Base-by-base conservation (phyloP, 2,888 invertebrate genomes). In the Scelioninae gen. 1 region DNA sequence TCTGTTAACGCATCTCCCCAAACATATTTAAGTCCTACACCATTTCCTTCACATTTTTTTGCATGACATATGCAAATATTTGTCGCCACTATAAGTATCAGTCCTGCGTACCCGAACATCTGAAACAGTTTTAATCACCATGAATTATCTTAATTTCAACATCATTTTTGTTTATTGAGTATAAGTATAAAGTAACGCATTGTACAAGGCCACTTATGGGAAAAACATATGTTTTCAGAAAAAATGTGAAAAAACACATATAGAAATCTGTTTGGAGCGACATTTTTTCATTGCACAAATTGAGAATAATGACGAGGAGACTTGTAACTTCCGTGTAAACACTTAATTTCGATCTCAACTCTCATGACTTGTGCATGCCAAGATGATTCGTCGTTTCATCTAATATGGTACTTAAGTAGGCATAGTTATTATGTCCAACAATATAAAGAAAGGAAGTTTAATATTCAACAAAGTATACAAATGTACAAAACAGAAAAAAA, bases 21-120 rank as follows among this genome's bases (percentile, higher is more conserved):
- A n/a, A n/a, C n/a, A n/a, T n/a, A n/a, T n/a, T n/a, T n/a, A n/a
- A n/a, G n/a, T 87, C 95, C 94, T 76, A 94, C 93, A 16, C 95
- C 95, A 76, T 94, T 93, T 79, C 94, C 94, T 90, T 94, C 94
- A 90, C 95, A 95, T 89, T 93, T 92, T 71, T 87, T 90, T 49
- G 89, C 86, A 29, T 87, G 89, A 66, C 87, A 83, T 63, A 86
- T 77, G 63, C 84, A 82, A 75, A 77, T 76, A 49, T 82, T 69
- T 32, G 85, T 83, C 43, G 85, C 80, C 69, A 90, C 66, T 80
- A 90, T 80, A 49, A 90, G 62, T 56, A 89, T 85, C 74, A 91
- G 65, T 82, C 87, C 88, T 78, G 88, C 80, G 82, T 87, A 90
- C 79, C 86, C 87, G 74, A 86, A 84, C 88, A 91, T 89, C 91